Evolutionary conservation across 2,113 vertebrate species (phyloP), one percentile per base, ranked within the genome.

Genomic region (Fukomys damarensis): DNA sequence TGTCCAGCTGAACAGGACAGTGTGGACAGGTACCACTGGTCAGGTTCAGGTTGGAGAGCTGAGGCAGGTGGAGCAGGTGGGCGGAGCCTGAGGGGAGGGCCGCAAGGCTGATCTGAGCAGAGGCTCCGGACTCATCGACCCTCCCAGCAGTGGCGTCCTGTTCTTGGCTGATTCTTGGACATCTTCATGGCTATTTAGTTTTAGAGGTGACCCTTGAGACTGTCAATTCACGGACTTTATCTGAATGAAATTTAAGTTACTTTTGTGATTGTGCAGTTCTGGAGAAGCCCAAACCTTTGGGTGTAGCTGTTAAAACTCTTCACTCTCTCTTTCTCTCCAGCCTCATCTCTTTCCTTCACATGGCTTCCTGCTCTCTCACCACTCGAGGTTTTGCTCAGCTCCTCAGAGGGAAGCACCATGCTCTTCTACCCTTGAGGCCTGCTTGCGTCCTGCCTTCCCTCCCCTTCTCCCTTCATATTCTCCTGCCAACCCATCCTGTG

Each of bases 281-380:
- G 24, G 59, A 92, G 77, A 94, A 96, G 54, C 58, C 19, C 26
- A 59, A 81, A 41, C 5, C 54, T 82, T 91, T 91, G 52, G 82
- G 43, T 28, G 54, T 1, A 77, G 41, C 41, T 82, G 30, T 86
- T 9, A 91, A 54, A 38, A 30, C 30, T 93, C 61, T 66, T 72
- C 26, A 22, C 4, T 52, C 46, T 54, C 46, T 10, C 28, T 56
- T 58, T 89, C 49, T 95, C 35, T 70, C 30, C 11, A 59, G 86
- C 0, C 9, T 49, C 8, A 13, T 24, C 26, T 41, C 58, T 56
- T 66, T 46, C 13, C 17, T 24, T 49, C 49, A 12, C 10, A 26
- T 12, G 17, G 24, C 61, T 16, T 32, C 19, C 16, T 17, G 13
- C 52, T 85, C 38, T 77, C 19, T 26, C 30, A 65, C 49, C 30